A percentile compares a stretch with the other conserved stretches of the same genome.
phyloP scores from a whole-genome alignment of 2,113 vertebrate species.

The Pyrgilauda ruficollis region DNA sequence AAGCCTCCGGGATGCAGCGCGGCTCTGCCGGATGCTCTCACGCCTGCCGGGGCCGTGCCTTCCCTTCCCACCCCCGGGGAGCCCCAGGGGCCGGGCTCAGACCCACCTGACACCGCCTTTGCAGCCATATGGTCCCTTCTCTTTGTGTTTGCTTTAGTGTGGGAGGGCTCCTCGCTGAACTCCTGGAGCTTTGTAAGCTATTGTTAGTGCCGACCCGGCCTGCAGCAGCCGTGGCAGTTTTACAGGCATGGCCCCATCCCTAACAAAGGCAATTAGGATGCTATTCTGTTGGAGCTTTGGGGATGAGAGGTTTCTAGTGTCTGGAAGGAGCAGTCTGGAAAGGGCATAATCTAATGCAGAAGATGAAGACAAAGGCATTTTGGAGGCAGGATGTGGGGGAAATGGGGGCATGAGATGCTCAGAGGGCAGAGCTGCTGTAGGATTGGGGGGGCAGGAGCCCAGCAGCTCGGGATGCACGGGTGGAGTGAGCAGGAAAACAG shows the following conservation, averaged over 20 bases:
- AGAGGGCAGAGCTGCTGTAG: not conserved
- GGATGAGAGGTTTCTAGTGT: constrained; percentile 3
- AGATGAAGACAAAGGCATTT: constrained; percentile 39
- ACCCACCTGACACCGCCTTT: constrained; percentile 11
- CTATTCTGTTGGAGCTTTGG: not conserved
- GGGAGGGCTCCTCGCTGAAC: constrained; percentile 15
- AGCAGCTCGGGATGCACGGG: not conserved
- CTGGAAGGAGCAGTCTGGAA: constrained; percentile 39
- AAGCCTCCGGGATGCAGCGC: not conserved
- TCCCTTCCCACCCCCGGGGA: constrained; percentile 55
- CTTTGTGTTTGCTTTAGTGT: constrained; percentile 43
- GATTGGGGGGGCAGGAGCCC: not conserved
- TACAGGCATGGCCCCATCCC: constrained; percentile 6
- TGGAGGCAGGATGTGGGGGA: constrained; percentile 25
- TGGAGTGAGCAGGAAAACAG: not conserved
- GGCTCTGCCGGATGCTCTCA: constrained; percentile 50
- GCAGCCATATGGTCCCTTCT: constrained; percentile 26
- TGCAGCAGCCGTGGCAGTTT: constrained; percentile 5
- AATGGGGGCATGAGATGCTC: not conserved
- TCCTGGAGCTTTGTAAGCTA: constrained; percentile 27
- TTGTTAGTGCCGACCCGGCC: not conserved
- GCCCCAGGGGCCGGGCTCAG: not conserved
- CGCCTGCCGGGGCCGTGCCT: not conserved
- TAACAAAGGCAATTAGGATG: constrained; percentile 46
- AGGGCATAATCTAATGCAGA: constrained; percentile 47